These are phyloP conservation scores for Siphlonurus alternatus DNA, from an alignment of 2,888 invertebrate species.

Conservation along the genomic window DNA sequence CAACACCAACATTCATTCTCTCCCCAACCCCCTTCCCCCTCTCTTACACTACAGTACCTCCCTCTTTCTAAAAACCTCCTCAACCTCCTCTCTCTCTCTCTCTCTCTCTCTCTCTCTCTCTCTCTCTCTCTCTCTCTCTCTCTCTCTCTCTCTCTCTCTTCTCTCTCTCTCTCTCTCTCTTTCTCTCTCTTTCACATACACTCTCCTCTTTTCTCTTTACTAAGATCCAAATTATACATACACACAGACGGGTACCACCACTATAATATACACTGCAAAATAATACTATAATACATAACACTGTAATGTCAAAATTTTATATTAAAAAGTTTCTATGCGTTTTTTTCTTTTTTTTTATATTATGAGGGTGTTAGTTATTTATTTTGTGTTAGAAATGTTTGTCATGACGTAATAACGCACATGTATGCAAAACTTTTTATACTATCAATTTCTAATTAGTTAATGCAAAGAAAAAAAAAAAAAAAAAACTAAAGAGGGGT, in stretches of 20 bases:
- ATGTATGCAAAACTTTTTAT: too few relatives aligned
- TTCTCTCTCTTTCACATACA: constrained; percentile 25
- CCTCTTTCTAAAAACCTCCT: constrained; percentile 7
- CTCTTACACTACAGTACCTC: constrained; percentile 8
- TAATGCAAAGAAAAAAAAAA: too few relatives aligned
- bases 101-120: constrained; percentile 22
- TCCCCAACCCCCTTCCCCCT: neutral
- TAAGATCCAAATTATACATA: neutral
- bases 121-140: constrained; percentile 23
- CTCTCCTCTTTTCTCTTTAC: constrained; percentile 14
- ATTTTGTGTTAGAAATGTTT: too few relatives aligned
- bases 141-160: constrained; percentile 14
- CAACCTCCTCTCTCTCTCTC: constrained; percentile 14
- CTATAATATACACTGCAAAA: neutral
- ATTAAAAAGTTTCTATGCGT: neutral
- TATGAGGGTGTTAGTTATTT: too few relatives aligned
- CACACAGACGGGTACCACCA: neutral
- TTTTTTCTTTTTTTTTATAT: neutral
- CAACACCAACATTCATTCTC: constrained; percentile 1
- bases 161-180: constrained; percentile 25
- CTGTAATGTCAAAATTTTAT: neutral
- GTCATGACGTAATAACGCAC: too few relatives aligned
- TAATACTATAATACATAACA: neutral
- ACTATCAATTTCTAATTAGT: too few relatives aligned
- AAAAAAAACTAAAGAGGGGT: too few relatives aligned